Evolutionary conservation across 2,888 invertebrate genomes (phyloP).

Genomic region (Ellobium chinense): DNA sequence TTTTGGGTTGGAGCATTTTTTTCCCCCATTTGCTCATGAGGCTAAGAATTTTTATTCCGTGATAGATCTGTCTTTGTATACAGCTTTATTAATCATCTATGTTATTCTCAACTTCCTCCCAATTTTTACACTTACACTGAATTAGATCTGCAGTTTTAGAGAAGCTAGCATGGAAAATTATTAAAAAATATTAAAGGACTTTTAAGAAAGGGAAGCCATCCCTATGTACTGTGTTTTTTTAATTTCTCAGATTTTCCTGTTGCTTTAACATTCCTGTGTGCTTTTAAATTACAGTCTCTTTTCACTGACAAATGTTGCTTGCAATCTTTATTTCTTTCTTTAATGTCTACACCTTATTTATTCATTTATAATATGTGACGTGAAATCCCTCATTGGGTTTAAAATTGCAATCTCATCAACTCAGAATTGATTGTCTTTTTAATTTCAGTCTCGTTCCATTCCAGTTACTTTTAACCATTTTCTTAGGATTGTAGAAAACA

Average conservation of each 20-base stretch:
- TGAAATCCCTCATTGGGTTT: neutral
- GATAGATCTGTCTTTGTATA: constrained; percentile 31
- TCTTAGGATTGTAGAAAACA: constrained; percentile 1
- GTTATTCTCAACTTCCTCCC: too few species aligned
- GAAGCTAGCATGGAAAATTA: too few species aligned
- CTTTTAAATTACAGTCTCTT: neutral
- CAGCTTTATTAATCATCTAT: too few species aligned
- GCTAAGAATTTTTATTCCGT: neutral
- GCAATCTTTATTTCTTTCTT: neutral
- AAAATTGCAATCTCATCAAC: neutral
- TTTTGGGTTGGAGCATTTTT: too few species aligned
- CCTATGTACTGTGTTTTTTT: too few species aligned
- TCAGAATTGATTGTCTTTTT: neutral
- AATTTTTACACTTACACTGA: too few species aligned
- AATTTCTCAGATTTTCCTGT: neutral
- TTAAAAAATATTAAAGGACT: too few species aligned
- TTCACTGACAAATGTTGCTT: neutral
- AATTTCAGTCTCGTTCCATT: constrained; percentile 5
- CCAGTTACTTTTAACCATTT: neutral
- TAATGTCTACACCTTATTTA: too few species aligned
- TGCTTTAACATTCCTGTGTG: neutral
- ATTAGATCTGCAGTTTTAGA: neutral
- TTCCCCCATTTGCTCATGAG: too few species aligned
- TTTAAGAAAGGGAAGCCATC: too few species aligned
- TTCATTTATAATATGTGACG: too few species aligned